phyloP scores from a whole-genome alignment of 1,140 invertebrate species.

The Pachypeltis micranthus region DNA sequence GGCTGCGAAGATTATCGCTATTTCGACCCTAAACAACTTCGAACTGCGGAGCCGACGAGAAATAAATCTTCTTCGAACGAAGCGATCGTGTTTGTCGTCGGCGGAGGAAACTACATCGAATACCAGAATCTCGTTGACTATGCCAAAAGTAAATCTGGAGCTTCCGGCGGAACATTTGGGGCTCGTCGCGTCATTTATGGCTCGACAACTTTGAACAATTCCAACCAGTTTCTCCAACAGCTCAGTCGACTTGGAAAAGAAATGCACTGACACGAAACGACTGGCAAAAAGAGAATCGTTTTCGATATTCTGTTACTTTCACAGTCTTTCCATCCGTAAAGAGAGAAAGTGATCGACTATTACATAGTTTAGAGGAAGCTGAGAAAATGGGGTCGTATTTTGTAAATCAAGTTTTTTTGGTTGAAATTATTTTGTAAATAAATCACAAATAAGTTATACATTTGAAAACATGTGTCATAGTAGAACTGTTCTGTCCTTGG shows the following conservation, averaged over 20 bases:
- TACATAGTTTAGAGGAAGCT: too few relatives aligned
- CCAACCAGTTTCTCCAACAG: conserved; percentile 85
- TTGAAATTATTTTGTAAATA: too few relatives aligned
- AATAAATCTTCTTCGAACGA: conserved; percentile 54
- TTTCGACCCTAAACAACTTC: conserved; percentile 83
- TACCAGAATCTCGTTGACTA: conserved; percentile 97
- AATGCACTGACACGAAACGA: conserved; percentile 17
- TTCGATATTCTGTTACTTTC: conserved; percentile 7
- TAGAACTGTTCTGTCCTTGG: too few relatives aligned
- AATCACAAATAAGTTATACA: too few relatives aligned
- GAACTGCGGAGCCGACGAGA: conserved; percentile 49
- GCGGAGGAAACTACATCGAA: conserved; percentile 98
- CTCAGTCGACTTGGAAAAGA: conserved; percentile 15
- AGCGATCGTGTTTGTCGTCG: conserved; percentile 92
- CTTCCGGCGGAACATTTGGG: conserved; percentile 15
- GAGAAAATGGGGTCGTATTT: too few relatives aligned
- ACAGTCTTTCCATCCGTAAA: conserved; percentile 17
- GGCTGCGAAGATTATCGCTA: conserved; percentile 81
- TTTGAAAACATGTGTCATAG: too few relatives aligned
- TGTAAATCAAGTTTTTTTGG: too few relatives aligned
- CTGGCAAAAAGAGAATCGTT: not conserved
- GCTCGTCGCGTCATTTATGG: conserved; percentile 76
- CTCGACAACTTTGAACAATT: conserved; percentile 82
- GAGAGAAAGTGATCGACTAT: too few relatives aligned
- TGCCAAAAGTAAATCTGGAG: conserved; percentile 46